Evolutionary conservation across 2,113 vertebrate genomes (phyloP).

Genomic region (Beaufortia kweichowensis): DNA sequence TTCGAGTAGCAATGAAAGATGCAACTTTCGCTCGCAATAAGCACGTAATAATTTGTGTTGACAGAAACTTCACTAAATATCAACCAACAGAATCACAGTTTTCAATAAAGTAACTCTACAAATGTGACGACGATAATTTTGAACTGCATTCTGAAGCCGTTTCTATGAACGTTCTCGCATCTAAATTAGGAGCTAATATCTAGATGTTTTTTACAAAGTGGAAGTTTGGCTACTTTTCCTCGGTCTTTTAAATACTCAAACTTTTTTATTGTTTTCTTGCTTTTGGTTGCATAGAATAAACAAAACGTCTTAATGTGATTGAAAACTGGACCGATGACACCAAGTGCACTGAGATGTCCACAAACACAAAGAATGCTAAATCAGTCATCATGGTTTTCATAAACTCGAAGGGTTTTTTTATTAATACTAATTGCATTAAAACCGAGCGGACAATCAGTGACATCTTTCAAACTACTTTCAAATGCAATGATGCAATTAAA

Average conservation of each 20-base stretch:
- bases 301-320: slow-evolving; percentile 2
- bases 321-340: not conserved
- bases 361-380: too few relatives aligned
- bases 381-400: not conserved
- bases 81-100: not conserved
- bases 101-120: slow-evolving; percentile 6
- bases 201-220: not conserved
- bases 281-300: not conserved
- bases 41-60: not conserved
- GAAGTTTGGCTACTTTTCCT: slow-evolving; percentile 1
- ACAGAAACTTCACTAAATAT: not conserved
- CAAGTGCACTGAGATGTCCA: not conserved
- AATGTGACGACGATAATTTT: too few relatives aligned
- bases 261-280: not conserved
- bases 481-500: slow-evolving; percentile 57
- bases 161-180: too few relatives aligned
- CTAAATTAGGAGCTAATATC: not conserved
- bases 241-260: not conserved
- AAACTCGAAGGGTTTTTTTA: too few relatives aligned
- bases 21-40: slow-evolving; percentile 14
- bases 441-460: slow-evolving; percentile 62
- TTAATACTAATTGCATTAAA: slow-evolving; percentile 1
- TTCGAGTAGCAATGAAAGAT: slow-evolving; percentile 18
- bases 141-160: too few relatives aligned
- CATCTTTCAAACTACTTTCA: slow-evolving; percentile 59